Percentiles rank a stretch among this genome's conserved stretches.
Conservation (phyloP, 2,797 vertebrate species). For the Malurus leucopterus region DNA sequence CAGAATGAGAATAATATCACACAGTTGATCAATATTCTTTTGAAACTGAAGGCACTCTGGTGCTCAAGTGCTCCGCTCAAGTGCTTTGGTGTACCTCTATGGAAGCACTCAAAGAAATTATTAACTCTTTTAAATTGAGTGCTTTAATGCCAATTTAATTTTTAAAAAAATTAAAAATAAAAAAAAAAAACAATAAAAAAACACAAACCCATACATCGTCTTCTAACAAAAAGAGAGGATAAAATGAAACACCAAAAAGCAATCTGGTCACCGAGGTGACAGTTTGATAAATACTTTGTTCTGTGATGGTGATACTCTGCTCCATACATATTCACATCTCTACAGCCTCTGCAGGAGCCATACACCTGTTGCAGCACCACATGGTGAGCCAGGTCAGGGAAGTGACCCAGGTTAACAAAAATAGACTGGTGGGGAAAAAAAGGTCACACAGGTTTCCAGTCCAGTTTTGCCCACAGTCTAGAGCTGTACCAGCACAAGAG, state of each 20-base stretch:
- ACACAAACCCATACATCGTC: fast-evolving
- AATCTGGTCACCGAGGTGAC: neutral
- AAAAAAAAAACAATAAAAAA: too few species aligned
- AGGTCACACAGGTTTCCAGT: neutral
- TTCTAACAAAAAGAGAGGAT: neutral
- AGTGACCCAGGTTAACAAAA: neutral
- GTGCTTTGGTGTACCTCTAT: neutral
- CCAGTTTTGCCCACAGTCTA: neutral
- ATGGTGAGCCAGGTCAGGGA: neutral
- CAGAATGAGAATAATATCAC: neutral
- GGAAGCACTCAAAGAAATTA: neutral
- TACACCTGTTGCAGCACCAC: neutral
- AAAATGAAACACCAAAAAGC: neutral
- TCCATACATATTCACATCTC: neutral
- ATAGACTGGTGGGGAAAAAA: neutral
- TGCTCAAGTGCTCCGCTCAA: neutral
- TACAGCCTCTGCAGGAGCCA: neutral
- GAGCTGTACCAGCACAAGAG: neutral
- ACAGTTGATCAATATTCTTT: neutral
- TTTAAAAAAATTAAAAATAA: neutral
- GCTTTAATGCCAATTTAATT: neutral
- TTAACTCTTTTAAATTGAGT: neutral
- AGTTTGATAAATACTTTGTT: neutral
- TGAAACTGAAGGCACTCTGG: neutral
- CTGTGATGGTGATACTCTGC: neutral